phyloP scores from a whole-genome alignment of 2,888 invertebrate genomes.

The Amaurobius ferox region DNA sequence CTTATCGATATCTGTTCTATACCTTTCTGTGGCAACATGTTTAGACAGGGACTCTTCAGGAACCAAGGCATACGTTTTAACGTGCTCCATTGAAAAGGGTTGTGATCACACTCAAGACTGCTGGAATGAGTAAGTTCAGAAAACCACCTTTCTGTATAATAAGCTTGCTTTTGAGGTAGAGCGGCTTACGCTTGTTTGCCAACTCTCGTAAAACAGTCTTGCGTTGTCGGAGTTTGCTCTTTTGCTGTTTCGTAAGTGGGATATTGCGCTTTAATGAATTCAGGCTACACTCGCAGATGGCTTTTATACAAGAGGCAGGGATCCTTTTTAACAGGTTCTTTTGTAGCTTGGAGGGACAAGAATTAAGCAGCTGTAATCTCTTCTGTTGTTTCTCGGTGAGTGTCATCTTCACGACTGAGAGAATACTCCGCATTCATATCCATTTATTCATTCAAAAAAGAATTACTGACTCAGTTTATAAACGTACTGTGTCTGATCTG shows the following conservation, averaged over 20 bases:
- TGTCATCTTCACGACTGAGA: too few species aligned
- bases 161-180: neutral
- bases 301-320: neutral
- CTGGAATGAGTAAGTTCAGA: neutral
- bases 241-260: neutral
- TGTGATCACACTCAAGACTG: neutral
- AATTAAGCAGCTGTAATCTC: neutral
- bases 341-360: neutral
- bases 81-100: neutral
- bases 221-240: neutral
- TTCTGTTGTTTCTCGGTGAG: neutral
- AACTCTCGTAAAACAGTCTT: neutral
- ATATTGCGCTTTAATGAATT: neutral
- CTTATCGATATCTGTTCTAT: neutral
- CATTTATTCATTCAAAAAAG: too few species aligned
- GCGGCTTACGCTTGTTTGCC: neutral
- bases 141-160: constrained; percentile 18
- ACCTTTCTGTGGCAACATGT: neutral
- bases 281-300: neutral
- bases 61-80: neutral
- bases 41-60: neutral
- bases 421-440: too few species aligned
- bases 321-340: neutral
- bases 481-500: too few species aligned
- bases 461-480: too few species aligned